These are phyloP conservation scores for Trichacis sp. DNA, from an alignment of 2,888 invertebrate species.

Conservation along the genomic window DNA sequence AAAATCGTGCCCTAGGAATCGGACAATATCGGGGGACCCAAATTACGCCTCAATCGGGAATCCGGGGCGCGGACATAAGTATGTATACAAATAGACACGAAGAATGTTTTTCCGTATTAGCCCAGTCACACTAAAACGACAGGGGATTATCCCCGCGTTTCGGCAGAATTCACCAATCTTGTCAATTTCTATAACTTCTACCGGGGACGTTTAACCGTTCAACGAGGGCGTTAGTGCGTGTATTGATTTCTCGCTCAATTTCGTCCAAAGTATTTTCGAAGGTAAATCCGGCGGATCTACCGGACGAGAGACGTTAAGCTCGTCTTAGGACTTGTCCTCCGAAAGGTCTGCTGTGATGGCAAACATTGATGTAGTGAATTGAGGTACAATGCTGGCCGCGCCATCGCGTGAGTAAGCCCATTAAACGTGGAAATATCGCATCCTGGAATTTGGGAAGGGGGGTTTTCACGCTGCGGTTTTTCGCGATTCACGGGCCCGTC, in stretches of 20 bases:
- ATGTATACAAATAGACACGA: slow-evolving; percentile 42
- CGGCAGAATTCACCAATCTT: slow-evolving; percentile 32
- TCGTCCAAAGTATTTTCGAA: slow-evolving; percentile 58
- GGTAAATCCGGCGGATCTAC: slow-evolving; percentile 37
- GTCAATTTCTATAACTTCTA: slow-evolving; percentile 40
- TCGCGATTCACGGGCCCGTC: too few species aligned
- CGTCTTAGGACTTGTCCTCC: slow-evolving; percentile 27
- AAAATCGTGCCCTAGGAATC: neutral
- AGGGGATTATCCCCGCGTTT: slow-evolving; percentile 42
- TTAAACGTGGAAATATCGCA: slow-evolving; percentile 56
- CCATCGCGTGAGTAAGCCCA: slow-evolving; percentile 57
- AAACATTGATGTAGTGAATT: slow-evolving; percentile 57
- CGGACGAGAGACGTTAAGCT: slow-evolving; percentile 35
- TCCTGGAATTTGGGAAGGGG: slow-evolving; percentile 8
- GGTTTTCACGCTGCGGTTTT: neutral
- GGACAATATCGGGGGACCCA: neutral
- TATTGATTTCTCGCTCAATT: slow-evolving; percentile 68
- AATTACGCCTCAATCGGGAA: neutral
- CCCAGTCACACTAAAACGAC: slow-evolving; percentile 32
- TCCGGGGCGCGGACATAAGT: slow-evolving; percentile 11
- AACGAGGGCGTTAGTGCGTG: slow-evolving; percentile 64
- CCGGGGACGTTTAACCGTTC: slow-evolving; percentile 45
- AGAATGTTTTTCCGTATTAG: slow-evolving; percentile 38
- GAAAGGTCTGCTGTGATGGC: slow-evolving; percentile 46
- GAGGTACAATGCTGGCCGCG: slow-evolving; percentile 52